Evolutionary conservation across 2,113 vertebrate genomes (phyloP).

Genomic region (Tichodroma muraria): DNA sequence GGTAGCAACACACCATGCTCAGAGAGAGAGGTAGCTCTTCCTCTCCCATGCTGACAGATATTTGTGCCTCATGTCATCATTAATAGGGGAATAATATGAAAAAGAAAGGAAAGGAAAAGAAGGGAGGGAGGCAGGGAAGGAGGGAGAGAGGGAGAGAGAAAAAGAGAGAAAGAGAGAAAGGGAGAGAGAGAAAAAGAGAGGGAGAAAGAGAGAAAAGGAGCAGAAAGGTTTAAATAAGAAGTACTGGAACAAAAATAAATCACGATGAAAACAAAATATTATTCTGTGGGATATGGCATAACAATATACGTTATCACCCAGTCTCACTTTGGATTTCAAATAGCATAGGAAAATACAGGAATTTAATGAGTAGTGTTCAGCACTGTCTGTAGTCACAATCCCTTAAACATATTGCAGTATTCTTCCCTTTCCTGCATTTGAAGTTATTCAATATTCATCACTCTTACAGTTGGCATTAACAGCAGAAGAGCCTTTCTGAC

Average conservation of each 20-base stretch:
- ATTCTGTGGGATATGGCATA: background rate
- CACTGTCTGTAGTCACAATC: background rate
- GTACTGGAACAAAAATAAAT: background rate
- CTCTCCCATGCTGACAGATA: background rate
- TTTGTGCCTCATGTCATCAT: background rate
- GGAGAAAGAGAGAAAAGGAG: background rate
- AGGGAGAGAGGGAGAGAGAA: background rate
- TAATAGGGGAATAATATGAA: background rate
- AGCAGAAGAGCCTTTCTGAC: background rate
- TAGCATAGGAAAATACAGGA: background rate
- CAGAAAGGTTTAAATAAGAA: background rate
- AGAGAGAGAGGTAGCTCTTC: background rate
- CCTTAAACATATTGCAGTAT: background rate
- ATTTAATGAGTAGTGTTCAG: background rate
- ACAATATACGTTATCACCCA: background rate
- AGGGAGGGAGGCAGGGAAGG: too few species aligned
- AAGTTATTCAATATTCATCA: background rate
- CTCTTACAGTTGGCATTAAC: background rate
- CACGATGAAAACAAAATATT: background rate
- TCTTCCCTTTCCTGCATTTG: background rate
- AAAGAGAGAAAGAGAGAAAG: fast-evolving
- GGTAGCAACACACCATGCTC: background rate
- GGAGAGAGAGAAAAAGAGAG: fast-evolving
- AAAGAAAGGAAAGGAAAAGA: background rate
- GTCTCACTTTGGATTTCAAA: background rate